Evolutionary conservation across 2,797 vertebrate species (phyloP).

Genomic region (Enteromius mattozi): DNA sequence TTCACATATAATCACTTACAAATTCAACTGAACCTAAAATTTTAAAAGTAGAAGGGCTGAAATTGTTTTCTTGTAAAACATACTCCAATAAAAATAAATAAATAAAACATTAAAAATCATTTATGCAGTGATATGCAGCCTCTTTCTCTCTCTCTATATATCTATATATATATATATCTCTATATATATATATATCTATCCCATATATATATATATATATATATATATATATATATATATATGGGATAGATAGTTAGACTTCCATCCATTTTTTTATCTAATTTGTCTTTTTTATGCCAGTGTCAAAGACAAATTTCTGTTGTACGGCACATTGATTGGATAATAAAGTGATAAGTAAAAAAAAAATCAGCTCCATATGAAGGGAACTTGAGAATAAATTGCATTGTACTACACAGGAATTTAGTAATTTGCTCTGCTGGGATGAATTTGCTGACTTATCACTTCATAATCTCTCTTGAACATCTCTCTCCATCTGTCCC

Average conservation of each 20-base stretch:
- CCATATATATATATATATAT: too few relatives aligned
- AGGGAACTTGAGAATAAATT: neutral
- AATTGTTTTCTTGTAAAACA: too few relatives aligned
- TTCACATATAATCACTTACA: neutral
- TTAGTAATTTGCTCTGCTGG: constrained; percentile 10
- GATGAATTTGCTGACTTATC: constrained; percentile 19
- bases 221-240: too few relatives aligned
- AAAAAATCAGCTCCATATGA: neutral
- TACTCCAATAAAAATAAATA: too few relatives aligned
- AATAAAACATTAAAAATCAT: too few relatives aligned
- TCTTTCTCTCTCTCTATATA: too few relatives aligned
- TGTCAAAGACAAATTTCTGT: neutral
- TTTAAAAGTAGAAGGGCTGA: neutral
- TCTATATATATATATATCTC: too few relatives aligned
- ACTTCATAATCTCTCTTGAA: constrained; percentile 24
- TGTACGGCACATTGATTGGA: neutral
- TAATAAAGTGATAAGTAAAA: neutral
- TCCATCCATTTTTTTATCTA: neutral
- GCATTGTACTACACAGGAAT: constrained; percentile 6
- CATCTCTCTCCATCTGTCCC: constrained; percentile 57
- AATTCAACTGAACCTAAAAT: neutral
- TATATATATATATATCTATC: too few relatives aligned
- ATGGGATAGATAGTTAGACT: too few relatives aligned
- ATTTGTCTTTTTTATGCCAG: neutral
- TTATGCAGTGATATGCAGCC: too few relatives aligned